A percentile compares a stretch with the other conserved stretches of the same genome.
Evolutionary conservation across 2,113 vertebrate species (phyloP).

Genomic region (Manacus vitellinus): DNA sequence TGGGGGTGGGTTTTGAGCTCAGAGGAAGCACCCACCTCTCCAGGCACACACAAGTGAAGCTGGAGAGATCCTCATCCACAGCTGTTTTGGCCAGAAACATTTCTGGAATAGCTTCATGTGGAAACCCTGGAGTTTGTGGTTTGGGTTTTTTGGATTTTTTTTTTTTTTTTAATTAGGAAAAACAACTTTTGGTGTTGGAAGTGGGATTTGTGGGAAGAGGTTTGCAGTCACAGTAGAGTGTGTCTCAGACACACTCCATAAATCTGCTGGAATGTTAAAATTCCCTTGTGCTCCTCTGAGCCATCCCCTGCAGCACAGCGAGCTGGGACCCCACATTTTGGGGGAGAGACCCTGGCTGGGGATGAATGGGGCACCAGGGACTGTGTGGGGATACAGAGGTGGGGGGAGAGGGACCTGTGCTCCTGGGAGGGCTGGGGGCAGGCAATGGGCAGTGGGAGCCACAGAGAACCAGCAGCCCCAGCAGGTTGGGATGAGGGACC

Average conservation of each 20-base stretch:
- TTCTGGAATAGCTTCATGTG: neutral
- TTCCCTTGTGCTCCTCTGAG: neutral
- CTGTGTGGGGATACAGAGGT: accelerated
- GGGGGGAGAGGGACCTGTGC: neutral
- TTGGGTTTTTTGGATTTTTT: neutral
- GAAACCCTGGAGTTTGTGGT: neutral
- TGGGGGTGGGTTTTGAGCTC: neutral
- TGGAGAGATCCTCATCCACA: neutral
- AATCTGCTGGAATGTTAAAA: neutral
- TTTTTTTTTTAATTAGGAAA: neutral
- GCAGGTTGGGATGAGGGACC: accelerated
- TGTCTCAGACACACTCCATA: neutral
- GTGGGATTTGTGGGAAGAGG: neutral
- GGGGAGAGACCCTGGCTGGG: neutral
- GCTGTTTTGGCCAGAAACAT: neutral
- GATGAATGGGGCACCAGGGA: accelerated
- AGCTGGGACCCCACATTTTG: accelerated
- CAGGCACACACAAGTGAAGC: no score
- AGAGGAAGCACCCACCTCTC: neutral
- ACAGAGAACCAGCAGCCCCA: neutral
- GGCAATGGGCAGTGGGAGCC: accelerated
- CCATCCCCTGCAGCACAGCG: accelerated
- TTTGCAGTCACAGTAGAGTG: neutral
- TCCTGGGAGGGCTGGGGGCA: neutral
- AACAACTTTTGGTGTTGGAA: neutral